phyloP scores from a whole-genome alignment of 2,113 vertebrate genomes.

The Rhinopomastus cyanomelas region DNA sequence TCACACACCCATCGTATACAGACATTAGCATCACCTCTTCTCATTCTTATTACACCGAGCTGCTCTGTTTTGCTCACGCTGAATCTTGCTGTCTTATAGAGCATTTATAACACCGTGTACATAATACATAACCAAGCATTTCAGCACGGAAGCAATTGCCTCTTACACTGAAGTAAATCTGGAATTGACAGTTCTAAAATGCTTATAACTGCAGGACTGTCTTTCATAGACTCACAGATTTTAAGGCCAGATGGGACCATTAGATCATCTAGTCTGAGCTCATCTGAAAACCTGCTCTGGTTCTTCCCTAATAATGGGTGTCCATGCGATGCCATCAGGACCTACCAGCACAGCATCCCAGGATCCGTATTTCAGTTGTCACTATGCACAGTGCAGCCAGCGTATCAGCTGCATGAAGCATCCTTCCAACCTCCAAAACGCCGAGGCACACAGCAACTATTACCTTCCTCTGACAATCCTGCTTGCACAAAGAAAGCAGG shows the following conservation, averaged over 20 bases:
- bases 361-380: slow-evolving; percentile 65
- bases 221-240: slow-evolving; percentile 71
- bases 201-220: slow-evolving; percentile 66
- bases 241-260: slow-evolving; percentile 71
- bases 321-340: slow-evolving; percentile 68
- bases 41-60: not conserved
- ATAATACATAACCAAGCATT: slow-evolving; percentile 11
- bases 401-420: slow-evolving; percentile 60
- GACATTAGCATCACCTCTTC: not conserved
- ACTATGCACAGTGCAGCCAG: slow-evolving; percentile 65
- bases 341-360: slow-evolving; percentile 68
- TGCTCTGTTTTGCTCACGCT: not conserved
- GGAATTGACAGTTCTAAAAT: slow-evolving; percentile 67
- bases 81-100: slow-evolving; percentile 23
- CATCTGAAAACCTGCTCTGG: slow-evolving; percentile 72
- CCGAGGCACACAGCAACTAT: not conserved
- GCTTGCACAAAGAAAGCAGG: slow-evolving; percentile 17
- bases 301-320: slow-evolving; percentile 71
- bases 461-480: not conserved
- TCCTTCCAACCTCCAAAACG: slow-evolving; percentile 19
- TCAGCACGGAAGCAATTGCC: slow-evolving; percentile 47
- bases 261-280: slow-evolving; percentile 72
- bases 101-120: not conserved
- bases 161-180: slow-evolving; percentile 55
- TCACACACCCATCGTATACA: not conserved